Conservation (phyloP, 1,140 invertebrate genomes). For the Ceratitis capitata region DNA sequence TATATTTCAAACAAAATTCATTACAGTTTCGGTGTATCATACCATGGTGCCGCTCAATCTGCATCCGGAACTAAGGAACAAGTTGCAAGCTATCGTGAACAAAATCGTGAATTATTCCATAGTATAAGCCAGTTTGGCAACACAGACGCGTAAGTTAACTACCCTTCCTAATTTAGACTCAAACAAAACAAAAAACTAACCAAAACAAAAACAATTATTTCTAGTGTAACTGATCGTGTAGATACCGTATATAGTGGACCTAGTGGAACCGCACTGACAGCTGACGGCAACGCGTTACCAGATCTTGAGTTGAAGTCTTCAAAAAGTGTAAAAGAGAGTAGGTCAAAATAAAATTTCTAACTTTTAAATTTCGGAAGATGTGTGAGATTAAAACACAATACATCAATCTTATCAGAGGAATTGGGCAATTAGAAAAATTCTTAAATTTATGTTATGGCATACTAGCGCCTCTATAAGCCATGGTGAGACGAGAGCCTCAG, state of each 20-base stretch:
- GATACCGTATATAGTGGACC: conserved; percentile 59
- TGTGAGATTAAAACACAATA: too few species aligned
- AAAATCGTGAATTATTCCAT: conserved; percentile 63
- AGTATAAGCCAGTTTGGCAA: conserved; percentile 63
- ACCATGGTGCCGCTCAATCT: conserved; percentile 82
- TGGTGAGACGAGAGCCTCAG: too few species aligned
- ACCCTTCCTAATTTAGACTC: not conserved
- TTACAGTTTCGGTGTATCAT: conserved; percentile 76
- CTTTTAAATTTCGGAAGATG: not conserved
- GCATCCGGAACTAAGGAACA: conserved; percentile 74
- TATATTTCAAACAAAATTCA: not conserved
- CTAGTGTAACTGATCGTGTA: conserved; percentile 58
- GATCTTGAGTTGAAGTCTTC: conserved; percentile 56
- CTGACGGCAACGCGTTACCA: conserved; percentile 59
- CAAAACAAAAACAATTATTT: conserved; percentile 28
- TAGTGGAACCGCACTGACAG: conserved; percentile 51
- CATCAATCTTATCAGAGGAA: too few species aligned
- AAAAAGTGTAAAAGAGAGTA: conserved; percentile 52
- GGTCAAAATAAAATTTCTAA: not conserved
- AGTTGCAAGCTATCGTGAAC: conserved; percentile 65
- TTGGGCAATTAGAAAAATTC: too few species aligned
- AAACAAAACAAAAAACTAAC: not conserved
- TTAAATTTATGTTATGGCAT: too few species aligned
- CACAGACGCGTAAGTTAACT: conserved; percentile 52
- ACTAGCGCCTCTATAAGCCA: too few species aligned